Conservation (phyloP, 2,113 vertebrate species). For the Bos indicus region DNA sequence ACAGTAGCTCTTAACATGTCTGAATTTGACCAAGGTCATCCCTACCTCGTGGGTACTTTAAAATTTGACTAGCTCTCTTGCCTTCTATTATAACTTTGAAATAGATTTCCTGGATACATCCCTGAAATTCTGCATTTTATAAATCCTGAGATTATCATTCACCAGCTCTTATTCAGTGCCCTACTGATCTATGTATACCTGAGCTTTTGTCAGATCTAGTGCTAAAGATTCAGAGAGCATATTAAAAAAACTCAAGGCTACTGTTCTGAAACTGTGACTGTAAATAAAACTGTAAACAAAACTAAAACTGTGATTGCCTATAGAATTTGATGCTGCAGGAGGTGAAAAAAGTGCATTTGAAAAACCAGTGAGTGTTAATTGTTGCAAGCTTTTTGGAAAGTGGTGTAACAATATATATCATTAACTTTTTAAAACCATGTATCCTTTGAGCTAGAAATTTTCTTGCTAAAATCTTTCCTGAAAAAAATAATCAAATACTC, state of each 20-base stretch:
- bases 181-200: neutral
- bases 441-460: slow-evolving; percentile 9
- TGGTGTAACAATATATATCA: neutral
- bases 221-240: neutral
- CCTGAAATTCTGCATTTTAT: neutral
- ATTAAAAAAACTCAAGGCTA: neutral
- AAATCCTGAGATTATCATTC: neutral
- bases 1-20: neutral
- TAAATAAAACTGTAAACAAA: neutral
- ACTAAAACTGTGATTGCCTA: neutral
- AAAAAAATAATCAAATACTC: neutral
- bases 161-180: neutral
- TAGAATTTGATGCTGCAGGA: neutral
- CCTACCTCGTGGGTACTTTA: neutral
- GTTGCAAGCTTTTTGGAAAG: slow-evolving; percentile 32
- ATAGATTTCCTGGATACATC: neutral
- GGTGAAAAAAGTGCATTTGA: neutral
- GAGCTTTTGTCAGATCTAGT: neutral
- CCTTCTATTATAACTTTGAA: neutral
- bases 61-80: neutral
- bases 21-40: neutral
- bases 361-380: slow-evolving; percentile 8
- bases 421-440: slow-evolving; percentile 15
- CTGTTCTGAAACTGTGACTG: neutral
- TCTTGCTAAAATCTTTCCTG: slow-evolving; percentile 3